Evolutionary conservation across 2,888 invertebrate species (phyloP).

Genomic region (Limulus polyphemus): DNA sequence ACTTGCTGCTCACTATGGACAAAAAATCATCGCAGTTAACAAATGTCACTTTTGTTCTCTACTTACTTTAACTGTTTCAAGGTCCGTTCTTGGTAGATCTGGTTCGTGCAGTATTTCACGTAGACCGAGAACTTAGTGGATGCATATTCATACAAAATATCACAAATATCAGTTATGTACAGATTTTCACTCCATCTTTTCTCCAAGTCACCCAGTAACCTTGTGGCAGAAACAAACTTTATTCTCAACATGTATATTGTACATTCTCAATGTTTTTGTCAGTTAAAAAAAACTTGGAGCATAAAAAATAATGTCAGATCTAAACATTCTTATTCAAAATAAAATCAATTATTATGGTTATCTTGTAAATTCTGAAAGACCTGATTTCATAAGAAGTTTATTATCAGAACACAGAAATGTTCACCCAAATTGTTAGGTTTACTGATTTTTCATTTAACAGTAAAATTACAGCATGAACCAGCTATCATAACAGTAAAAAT

Average conservation of each 20-base stretch:
- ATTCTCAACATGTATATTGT: neutral
- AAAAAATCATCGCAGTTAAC: neutral
- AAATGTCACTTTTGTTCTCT: neutral
- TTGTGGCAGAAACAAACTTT: constrained; percentile 36
- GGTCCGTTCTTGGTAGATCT: constrained; percentile 73
- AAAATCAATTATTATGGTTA: neutral
- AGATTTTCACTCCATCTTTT: constrained; percentile 82
- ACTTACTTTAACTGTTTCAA: constrained; percentile 50
- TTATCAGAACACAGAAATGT: too few species aligned
- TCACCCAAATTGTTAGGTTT: too few species aligned
- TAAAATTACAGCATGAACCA: neutral
- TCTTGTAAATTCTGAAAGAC: too few species aligned
- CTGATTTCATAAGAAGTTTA: too few species aligned
- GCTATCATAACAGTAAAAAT: constrained; percentile 1
- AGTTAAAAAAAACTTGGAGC: neutral
- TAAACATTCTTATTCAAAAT: neutral
- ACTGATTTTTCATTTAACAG: too few species aligned
- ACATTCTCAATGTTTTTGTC: neutral
- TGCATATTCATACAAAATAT: constrained; percentile 68
- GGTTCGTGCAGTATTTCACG: constrained; percentile 85
- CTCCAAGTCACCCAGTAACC: constrained; percentile 72
- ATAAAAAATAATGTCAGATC: constrained; percentile 3
- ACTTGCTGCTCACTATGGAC: too few species aligned
- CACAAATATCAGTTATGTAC: constrained; percentile 65
- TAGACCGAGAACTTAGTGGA: constrained; percentile 67